phyloP scores from a whole-genome alignment of 2,113 vertebrate species.

The Leuciscus idus region DNA sequence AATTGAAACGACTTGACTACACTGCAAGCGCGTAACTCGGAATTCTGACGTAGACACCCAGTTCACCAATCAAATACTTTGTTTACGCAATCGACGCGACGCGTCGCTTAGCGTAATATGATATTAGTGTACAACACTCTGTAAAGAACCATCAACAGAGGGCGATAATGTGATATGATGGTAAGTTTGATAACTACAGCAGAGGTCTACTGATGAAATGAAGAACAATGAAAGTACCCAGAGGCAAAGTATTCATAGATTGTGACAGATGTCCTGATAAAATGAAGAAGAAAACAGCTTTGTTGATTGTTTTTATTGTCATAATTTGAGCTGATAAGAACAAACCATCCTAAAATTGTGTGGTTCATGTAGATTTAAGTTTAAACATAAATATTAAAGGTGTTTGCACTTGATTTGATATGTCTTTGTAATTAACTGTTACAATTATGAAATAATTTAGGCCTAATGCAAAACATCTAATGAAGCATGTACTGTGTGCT shows the following conservation, averaged over 20 bases:
- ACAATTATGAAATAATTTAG: not conserved
- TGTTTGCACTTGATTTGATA: not conserved
- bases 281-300: not conserved
- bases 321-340: not conserved
- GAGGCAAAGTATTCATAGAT: not conserved
- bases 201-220: not conserved
- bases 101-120: not conserved
- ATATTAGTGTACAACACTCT: not conserved
- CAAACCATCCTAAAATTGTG: not conserved
- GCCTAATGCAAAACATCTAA: not conserved
- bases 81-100: not conserved
- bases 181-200: not conserved
- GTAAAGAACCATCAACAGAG: conserved; percentile 43
- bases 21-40: no score
- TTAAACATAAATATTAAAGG: not conserved
- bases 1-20: not conserved
- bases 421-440: not conserved
- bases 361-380: not conserved
- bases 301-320: not conserved
- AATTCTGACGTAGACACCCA: not conserved
- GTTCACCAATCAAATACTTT: not conserved
- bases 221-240: not conserved
- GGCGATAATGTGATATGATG: conserved; percentile 43
- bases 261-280: not conserved
- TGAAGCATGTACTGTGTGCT: no score